Base-by-base conservation (phyloP, 2,113 vertebrate genomes). In the Catharus minimus region DNA sequence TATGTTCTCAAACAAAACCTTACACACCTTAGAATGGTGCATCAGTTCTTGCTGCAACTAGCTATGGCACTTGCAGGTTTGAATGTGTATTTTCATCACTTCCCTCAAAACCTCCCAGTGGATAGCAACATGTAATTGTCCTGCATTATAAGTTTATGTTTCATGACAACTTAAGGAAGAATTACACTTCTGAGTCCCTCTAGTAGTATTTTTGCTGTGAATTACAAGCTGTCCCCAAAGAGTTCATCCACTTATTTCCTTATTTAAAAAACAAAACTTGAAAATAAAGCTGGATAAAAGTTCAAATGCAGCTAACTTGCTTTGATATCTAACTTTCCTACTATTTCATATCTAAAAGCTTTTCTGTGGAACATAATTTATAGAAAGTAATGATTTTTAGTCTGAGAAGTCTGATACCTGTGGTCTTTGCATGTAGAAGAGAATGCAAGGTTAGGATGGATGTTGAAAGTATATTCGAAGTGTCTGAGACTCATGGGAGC, bases 91-190 rank as follows among this genome's bases (percentile, higher is more conserved):
- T 93, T 64, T 36, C 18, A 5, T 44, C 16, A 20, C 5, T 4
- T 24, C 2, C 2, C 2, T 17, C 8, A 5, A 49, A 67, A 57
- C 1, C 1, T 2, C 5, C 0, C 18, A 52, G 33, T 14, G 44
- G 32, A 61, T 8, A 66, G 22, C 3, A 87, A 27, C 4, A 32
- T 24, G 5, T 39, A 39, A 9, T 14, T 62, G 13, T 62, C 19
- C 6, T 38, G 17, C 28, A 30, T 53, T 46, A 30, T 50, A 12
- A 44, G 14, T 64, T 72, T 65, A 26, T 28, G 5, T 17, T 79
- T 64, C 2, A 1, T 57, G n/a, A 56, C 1, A 68, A 10, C 32
- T 89, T 68, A 36, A 36, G 28, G 17, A 68, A 82, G 15, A 80
- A 47, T n/a, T 62, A 39, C 3, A 38, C 0, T 75, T 85, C 22